Conservation (phyloP, 2,888 invertebrate genomes). For the Leptopilina drosophilae region DNA sequence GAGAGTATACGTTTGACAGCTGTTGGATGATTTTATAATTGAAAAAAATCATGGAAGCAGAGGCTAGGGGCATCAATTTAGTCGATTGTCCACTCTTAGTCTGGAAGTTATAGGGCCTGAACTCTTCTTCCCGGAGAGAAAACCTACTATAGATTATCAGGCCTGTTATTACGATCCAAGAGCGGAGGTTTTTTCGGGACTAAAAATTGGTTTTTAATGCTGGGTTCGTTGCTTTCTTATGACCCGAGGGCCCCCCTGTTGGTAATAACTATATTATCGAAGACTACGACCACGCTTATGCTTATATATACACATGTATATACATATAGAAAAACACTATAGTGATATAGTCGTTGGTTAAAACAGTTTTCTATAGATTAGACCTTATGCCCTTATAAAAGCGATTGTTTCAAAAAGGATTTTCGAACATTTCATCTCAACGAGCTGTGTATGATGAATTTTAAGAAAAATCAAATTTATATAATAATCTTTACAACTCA, state of each 20-base stretch:
- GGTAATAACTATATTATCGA: constrained; percentile 76
- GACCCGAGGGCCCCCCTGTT: constrained; percentile 66
- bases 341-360: constrained; percentile 13
- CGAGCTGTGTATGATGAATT: background rate
- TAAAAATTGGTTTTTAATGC: constrained; percentile 77
- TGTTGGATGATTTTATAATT: constrained; percentile 69
- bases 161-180: constrained; percentile 74
- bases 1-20: constrained; percentile 66
- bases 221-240: constrained; percentile 73
- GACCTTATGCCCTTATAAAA: constrained; percentile 23
- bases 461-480: background rate
- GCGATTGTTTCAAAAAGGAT: constrained; percentile 15
- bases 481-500: constrained; percentile 13
- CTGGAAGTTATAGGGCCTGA: constrained; percentile 49
- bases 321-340: background rate
- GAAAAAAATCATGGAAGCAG: constrained; percentile 68
- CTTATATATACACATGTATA: constrained; percentile 30
- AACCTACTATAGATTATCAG: constrained; percentile 76
- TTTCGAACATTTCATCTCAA: constrained; percentile 2
- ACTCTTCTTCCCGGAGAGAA: constrained; percentile 70
- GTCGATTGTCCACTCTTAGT: constrained; percentile 67
- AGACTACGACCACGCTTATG: constrained; percentile 68
- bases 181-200: constrained; percentile 74
- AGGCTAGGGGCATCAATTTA: constrained; percentile 70
- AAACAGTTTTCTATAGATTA: constrained; percentile 24